Evolutionary conservation across 2,113 vertebrate species (phyloP).

Genomic region (Anolis sagrei): DNA sequence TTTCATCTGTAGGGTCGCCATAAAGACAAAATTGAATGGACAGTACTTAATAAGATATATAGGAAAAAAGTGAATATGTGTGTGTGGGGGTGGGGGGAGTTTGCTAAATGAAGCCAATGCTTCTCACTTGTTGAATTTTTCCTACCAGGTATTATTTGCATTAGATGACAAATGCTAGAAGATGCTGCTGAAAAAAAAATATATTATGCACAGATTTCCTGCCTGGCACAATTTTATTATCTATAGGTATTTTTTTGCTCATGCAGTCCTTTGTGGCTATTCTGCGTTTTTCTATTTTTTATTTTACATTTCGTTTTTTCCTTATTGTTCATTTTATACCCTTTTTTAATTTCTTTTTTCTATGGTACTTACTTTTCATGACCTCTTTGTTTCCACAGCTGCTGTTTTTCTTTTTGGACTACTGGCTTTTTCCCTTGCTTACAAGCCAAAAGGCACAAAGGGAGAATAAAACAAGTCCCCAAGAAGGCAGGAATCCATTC

Average conservation of each 20-base stretch:
- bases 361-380: conserved; percentile 63
- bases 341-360: conserved; percentile 65
- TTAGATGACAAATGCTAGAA: not conserved
- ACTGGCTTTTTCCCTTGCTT: conserved; percentile 36
- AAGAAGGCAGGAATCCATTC: conserved; percentile 41
- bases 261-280: conserved; percentile 55
- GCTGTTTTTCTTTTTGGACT: conserved; percentile 45
- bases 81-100: too few relatives aligned
- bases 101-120: not conserved
- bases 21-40: too few relatives aligned
- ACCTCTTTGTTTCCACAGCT: conserved; percentile 67
- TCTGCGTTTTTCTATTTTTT: conserved; percentile 54
- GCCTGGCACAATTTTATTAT: conserved; percentile 51
- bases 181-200: not conserved
- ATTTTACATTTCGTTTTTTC: conserved; percentile 52
- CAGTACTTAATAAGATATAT: too few relatives aligned
- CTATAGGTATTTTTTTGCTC: conserved; percentile 42
- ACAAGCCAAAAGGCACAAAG: conserved; percentile 28
- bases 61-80: too few relatives aligned
- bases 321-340: conserved; percentile 35
- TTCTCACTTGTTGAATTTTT: conserved; percentile 26
- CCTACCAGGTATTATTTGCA: conserved; percentile 48
- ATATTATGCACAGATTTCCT: not conserved
- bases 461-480: conserved; percentile 50
- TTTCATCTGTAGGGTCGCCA: too few relatives aligned